A percentile compares a stretch with the other conserved stretches of the same genome.
These are phyloP conservation scores for Blomia tropicalis DNA, from an alignment of 2,888 invertebrate species.

Conservation along the genomic window DNA sequence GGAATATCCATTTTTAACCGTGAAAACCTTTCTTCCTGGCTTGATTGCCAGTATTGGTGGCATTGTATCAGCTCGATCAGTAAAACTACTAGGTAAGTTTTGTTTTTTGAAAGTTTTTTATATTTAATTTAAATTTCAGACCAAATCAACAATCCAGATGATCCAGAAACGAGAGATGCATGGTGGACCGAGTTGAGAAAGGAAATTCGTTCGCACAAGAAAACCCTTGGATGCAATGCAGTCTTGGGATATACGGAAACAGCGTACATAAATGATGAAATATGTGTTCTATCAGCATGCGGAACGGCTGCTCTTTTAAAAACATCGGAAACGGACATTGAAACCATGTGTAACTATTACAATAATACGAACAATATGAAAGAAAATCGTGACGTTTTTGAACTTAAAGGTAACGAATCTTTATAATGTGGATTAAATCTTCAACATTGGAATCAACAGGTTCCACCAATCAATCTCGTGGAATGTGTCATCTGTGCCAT, in stretches of 20 bases:
- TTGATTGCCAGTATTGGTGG: slow-evolving; percentile 76
- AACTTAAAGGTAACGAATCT: not conserved
- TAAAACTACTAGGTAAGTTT: slow-evolving; percentile 52
- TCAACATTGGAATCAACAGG: slow-evolving; percentile 25
- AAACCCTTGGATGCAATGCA: slow-evolving; percentile 79
- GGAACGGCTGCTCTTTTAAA: slow-evolving; percentile 72
- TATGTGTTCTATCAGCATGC: slow-evolving; percentile 77
- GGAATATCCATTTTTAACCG: slow-evolving; percentile 88
- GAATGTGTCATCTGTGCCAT: slow-evolving; percentile 49
- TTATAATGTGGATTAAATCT: not conserved
- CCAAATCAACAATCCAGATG: slow-evolving; percentile 63
- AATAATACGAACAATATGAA: not conserved
- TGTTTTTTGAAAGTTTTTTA: not conserved
- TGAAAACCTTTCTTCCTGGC: slow-evolving; percentile 70
- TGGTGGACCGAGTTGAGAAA: slow-evolving; percentile 96
- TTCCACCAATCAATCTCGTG: slow-evolving; percentile 26
- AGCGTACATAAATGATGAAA: slow-evolving; percentile 83
- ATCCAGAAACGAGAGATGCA: slow-evolving; percentile 73
- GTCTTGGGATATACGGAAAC: slow-evolving; percentile 84
- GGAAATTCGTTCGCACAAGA: slow-evolving; percentile 82
- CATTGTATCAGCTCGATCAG: slow-evolving; percentile 64
- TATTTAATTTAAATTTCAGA: slow-evolving; percentile 13
- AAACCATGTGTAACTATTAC: not conserved
- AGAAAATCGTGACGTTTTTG: slow-evolving; percentile 4
- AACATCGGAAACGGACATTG: slow-evolving; percentile 21